Evolutionary conservation across 1,140 invertebrate species (phyloP), one percentile per base, ranked within the genome.

Genomic region (Pogonomyrmex californicus): DNA sequence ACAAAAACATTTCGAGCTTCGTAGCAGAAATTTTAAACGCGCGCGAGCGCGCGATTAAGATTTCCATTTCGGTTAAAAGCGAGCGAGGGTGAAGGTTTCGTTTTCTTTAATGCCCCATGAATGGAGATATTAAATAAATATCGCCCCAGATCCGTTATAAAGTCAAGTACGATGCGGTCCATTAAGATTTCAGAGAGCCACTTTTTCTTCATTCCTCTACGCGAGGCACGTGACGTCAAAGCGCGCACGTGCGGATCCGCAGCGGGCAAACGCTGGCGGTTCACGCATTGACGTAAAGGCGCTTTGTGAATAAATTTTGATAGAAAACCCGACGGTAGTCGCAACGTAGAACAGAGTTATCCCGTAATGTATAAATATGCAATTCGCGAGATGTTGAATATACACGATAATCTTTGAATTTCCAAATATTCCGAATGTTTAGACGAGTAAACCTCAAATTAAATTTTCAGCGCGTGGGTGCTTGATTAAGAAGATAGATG

Each of bases 61-160:
- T 17, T 73, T 73, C 36, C 51, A 82, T 82, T 14, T 47, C 66
- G 30, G 30, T 71, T 36, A 36, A 71, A 70, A 58, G 30, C 10
- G 23, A 38, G 5, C n/a, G n/a, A n/a, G n/a, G 17, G 0, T 44
- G n/a, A 17, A n/a, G 1, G 23, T 38, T 47, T n/a, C 36, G 23
- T 54, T 47, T 12, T 17, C 10, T 44, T 73, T n/a, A 82, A 71
- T 47, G 30, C 3, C 7, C 36, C 14, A 14, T 3, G 36, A 41
- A 23, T 70, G 17, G 10, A 60, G 58, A 60, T 60, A 58, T n/a
- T 82, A 73, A 58, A 82, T 82, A 82, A 82, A 82, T 82, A 82
- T 33, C 36, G 30, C 41, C 4, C 38, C 56, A 79, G 6, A 41
- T 0, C 36, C 12, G n/a, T 23, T 23, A 9, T 81, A 56, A 54